These are phyloP conservation scores for Hydropsyche tenuis DNA, from an alignment of 1,140 invertebrate genomes.

Conservation along the genomic window DNA sequence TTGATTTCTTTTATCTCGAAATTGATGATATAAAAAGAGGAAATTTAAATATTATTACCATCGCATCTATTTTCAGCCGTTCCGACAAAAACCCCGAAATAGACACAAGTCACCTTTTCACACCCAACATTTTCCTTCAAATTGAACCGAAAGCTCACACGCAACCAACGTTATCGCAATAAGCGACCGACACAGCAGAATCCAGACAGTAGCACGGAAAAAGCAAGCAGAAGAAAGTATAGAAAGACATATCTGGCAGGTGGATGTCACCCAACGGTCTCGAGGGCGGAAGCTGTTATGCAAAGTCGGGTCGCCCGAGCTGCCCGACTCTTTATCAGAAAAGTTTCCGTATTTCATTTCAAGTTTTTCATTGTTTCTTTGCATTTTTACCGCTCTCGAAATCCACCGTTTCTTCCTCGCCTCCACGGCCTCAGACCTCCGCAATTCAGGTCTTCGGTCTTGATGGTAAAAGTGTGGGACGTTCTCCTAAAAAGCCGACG, in stretches of 20 bases:
- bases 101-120: too few species aligned
- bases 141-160: too few species aligned
- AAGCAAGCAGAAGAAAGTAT: too few species aligned
- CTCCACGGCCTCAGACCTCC: not conserved
- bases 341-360: constrained; percentile 35
- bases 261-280: constrained; percentile 19
- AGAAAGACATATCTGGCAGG: constrained; percentile 4
- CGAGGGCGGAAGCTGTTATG: constrained; percentile 28
- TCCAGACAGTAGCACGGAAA: too few species aligned
- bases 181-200: too few species aligned
- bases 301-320: constrained; percentile 16
- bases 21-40: too few species aligned
- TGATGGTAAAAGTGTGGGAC: not conserved
- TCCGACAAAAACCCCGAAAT: too few species aligned
- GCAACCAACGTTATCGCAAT: too few species aligned
- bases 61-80: too few species aligned
- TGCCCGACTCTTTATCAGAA: constrained; percentile 30
- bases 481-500: not conserved
- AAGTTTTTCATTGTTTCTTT: constrained; percentile 37
- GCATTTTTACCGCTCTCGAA: constrained; percentile 7
- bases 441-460: not conserved
- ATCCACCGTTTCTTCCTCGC: not conserved
- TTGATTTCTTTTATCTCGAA: too few species aligned
- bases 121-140: too few species aligned
- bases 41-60: too few species aligned